Evolutionary conservation across 2,113 vertebrate species (phyloP), one percentile per base, ranked within the genome.

Genomic region (Pedionomus torquatus): DNA sequence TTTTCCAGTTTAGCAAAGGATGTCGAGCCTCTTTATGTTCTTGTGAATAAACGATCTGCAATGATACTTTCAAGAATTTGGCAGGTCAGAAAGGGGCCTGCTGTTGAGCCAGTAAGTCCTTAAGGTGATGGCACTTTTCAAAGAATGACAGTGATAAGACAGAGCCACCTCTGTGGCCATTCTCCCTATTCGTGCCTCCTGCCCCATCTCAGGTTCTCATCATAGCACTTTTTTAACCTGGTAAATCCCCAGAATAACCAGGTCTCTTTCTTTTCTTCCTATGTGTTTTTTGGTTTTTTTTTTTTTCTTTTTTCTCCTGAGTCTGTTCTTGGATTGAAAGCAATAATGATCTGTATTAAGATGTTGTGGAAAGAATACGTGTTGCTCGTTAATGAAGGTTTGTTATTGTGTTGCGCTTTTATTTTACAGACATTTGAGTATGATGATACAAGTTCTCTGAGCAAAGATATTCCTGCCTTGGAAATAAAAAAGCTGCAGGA

Each of bases 401-500:
- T 82, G 15, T 75, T 95, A 65, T 7, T 54, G 20, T 75, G 48
- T 51, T 80, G 35, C 55, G 33, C 60, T 84, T 87, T 49, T 58
- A 17, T 82, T 89, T 96, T 94, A n/a, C 87, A 98, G 97, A 2
- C 60, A 28, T 63, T 72, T 69, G 65, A 21, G 7, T 16, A 39
- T 69, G 41, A 46, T 55, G 65, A 13, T 5, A 30, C 25, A 75
- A 95, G 54, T 74, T 92, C 26, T 61, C 24, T 4, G 4, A 37
- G 58, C 35, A 15, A 44, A 28, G 65, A 66, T 39, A 94, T 93
- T 75, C 88, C 95, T n/a, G 95, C 98, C 11, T 93, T 95, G 66
- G 98, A 99, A 96, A 96, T 99, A 35, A 96, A 76, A 92, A 94
- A 71, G 48, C 97, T 99, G 10, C 98, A 98, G 94, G 96, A 99